These are phyloP conservation scores for Euphydryas editha DNA, from an alignment of 2,888 invertebrate genomes.

Conservation along the genomic window DNA sequence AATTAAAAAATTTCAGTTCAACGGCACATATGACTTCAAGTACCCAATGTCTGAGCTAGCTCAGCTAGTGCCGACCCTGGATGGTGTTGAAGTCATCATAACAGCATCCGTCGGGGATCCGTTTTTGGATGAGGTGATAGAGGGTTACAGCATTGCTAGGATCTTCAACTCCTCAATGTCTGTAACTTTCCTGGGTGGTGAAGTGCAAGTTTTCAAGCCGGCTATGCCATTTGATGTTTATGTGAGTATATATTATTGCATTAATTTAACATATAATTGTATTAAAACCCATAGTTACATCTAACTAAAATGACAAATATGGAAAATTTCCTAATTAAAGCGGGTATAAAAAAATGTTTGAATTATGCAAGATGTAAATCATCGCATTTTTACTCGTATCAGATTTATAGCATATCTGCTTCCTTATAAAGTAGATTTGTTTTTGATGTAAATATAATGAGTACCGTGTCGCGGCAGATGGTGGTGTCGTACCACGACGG, in stretches of 20 bases:
- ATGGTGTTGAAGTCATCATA: conserved; percentile 92
- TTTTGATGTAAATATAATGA: too few species aligned
- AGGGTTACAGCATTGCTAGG: conserved; percentile 93
- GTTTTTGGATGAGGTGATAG: conserved; percentile 92
- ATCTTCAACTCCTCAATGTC: conserved; percentile 94
- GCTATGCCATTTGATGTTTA: conserved; percentile 95
- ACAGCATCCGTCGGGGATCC: conserved; percentile 94
- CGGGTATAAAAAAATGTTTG: too few species aligned
- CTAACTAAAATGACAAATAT: too few species aligned
- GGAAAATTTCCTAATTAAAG: too few species aligned
- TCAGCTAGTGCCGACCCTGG: conserved; percentile 85
- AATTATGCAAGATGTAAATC: too few species aligned
- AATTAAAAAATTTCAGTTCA: conserved; percentile 85
- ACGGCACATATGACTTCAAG: conserved; percentile 93
- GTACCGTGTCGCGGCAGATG: conserved; percentile 78
- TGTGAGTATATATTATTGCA: conserved; percentile 78
- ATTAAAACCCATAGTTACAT: too few species aligned
- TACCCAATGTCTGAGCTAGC: conserved; percentile 93
- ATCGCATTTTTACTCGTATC: too few species aligned
- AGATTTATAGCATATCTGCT: too few species aligned
- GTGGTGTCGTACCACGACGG: conserved; percentile 96
- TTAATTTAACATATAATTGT: too few species aligned
- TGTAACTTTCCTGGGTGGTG: conserved; percentile 93
- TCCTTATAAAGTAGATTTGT: too few species aligned
- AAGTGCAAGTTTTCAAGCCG: conserved; percentile 97